Conservation (phyloP, 2,113 vertebrate species). For the Aptenodytes patagonicus region DNA sequence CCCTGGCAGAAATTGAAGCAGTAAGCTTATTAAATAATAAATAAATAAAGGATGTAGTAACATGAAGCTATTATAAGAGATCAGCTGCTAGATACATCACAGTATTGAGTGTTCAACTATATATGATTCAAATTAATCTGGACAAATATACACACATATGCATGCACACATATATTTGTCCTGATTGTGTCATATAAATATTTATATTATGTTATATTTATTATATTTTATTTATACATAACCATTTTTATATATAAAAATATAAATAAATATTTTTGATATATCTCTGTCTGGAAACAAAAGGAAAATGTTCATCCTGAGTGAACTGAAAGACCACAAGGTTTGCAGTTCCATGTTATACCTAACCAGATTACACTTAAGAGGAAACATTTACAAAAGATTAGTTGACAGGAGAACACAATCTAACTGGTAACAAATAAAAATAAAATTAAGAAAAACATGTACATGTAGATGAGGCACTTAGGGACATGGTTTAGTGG, state of each 20-base stretch:
- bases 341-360: not conserved
- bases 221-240: not conserved
- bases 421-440: not conserved
- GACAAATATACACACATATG: not conserved
- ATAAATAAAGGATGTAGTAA: slow-evolving; percentile 56
- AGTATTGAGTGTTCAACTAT: not conserved
- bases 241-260: too few species aligned
- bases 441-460: not conserved
- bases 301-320: not conserved
- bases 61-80: slow-evolving; percentile 41
- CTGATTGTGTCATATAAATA: not conserved
- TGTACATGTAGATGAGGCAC: too few species aligned
- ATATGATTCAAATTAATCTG: not conserved
- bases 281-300: not conserved
- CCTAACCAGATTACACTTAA: not conserved
- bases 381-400: not conserved
- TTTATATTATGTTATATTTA: not conserved
- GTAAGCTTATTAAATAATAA: slow-evolving; percentile 42
- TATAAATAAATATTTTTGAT: not conserved
- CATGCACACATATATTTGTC: not conserved
- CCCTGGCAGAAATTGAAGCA: not conserved
- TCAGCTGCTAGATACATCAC: slow-evolving; percentile 33
- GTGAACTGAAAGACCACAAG: not conserved
- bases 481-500: too few species aligned
- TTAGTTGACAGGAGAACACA: not conserved